A percentile compares a stretch with the other conserved stretches of the same genome.
phyloP scores from a whole-genome alignment of 2,888 invertebrate genomes.

The Lasioglossum marginatum region DNA sequence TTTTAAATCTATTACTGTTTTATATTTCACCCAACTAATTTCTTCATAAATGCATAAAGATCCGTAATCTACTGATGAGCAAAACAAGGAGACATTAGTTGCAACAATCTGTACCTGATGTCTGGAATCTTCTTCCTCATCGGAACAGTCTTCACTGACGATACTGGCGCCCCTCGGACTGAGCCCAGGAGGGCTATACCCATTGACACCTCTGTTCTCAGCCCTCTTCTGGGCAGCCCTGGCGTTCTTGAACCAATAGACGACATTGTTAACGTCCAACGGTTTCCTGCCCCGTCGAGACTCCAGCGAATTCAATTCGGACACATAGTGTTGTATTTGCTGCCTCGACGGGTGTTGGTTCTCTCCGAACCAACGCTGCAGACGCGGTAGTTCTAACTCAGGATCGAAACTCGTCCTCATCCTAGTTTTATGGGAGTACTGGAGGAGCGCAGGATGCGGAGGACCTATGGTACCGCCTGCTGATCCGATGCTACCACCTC shows the following conservation, averaged over 20 bases:
- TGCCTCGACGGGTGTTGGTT: constrained; percentile 99
- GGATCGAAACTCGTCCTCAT: constrained; percentile 99
- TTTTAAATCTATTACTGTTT: too few species aligned
- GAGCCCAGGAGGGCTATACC: constrained; percentile 83
- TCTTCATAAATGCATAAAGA: too few species aligned
- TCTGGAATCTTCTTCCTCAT: constrained; percentile 86
- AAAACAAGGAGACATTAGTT: not conserved
- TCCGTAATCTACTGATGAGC: not conserved
- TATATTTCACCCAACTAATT: too few species aligned
- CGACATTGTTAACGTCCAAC: constrained; percentile 97
- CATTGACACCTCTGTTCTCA: constrained; percentile 86
- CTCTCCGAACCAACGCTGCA: constrained; percentile 98
- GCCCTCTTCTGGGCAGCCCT: constrained; percentile 97
- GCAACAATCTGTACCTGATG: constrained; percentile 78
- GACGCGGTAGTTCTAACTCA: constrained; percentile 96
- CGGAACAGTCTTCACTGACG: constrained; percentile 83
- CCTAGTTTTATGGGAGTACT: constrained; percentile 91
- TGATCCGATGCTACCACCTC: constrained; percentile 84
- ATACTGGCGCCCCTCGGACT: constrained; percentile 84
- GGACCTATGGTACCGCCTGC: constrained; percentile 86
- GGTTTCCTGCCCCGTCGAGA: constrained; percentile 97
- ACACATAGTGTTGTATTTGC: constrained; percentile 98
- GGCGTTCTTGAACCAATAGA: constrained; percentile 99
- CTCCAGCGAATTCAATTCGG: constrained; percentile 96
- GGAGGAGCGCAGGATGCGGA: constrained; percentile 89